Base-by-base conservation (phyloP, 2,797 vertebrate genomes). In the Graptemys geographica region DNA sequence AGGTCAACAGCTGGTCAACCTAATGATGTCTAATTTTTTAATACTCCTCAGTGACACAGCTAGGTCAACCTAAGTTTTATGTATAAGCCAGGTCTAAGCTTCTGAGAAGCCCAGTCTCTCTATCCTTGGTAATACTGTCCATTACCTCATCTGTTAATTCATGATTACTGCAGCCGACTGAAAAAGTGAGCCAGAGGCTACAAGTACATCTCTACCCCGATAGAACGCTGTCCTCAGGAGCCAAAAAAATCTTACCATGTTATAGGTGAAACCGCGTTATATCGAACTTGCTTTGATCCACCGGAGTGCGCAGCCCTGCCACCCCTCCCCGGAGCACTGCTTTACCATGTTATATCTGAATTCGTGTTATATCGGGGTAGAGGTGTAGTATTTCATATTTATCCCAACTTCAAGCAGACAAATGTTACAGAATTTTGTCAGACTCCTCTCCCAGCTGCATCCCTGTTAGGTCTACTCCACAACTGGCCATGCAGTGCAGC, bases 91-190 rank as follows among this genome's bases (percentile, higher is more conserved):
- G 8, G n/a, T 11, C 65, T 72, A 21, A 23, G 65, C 65, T 95
- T 91, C 87, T 31, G 44, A 78, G 90, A 91, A 85, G 65, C 47
- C 95, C 78, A 95, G 76, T 86, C 86, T 89, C 44, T 90, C 80
- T 92, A 83, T 87, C 87, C 89, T 94, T 86, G 88, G 85, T 87
- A 92, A 84, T 93, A 86, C 55, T 92, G 88, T 11, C 88, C 72
- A 88, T 90, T 79, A 95, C 92, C 92, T 88, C 85, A 92, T 93
- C 86, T 81, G 93, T 78, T 95, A 95, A 95, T 59, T 91, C 91
- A 95, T 93, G 87, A 95, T 96, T 96, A 96, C 96, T 91, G 92
- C 90, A 89, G 83, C 76, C 62, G 84, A 96, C 65, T 94, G 91
- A 96, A 57, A 78, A 59, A 94, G 47, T 79, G 87, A 97, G 83